These are phyloP conservation scores for Anoplolepis gracilipes DNA, from an alignment of 1,140 invertebrate species.

Conservation along the genomic window DNA sequence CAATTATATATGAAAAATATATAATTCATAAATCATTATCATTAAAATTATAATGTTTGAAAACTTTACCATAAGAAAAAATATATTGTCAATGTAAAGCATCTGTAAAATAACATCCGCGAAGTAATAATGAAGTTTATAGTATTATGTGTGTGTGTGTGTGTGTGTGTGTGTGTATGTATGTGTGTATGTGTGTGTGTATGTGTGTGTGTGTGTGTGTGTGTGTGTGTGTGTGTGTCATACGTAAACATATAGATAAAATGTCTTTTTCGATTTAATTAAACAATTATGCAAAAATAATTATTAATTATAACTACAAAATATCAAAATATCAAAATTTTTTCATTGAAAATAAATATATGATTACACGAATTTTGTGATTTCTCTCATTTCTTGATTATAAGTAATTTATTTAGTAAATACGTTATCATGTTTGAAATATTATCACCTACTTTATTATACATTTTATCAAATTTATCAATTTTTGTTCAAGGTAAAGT, in stretches of 20 bases:
- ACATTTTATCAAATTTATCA: slow-evolving; percentile 31
- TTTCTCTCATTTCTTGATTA: not conserved
- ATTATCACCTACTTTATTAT: slow-evolving; percentile 10
- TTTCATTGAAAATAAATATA: not conserved
- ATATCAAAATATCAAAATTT: not conserved
- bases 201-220: no score
- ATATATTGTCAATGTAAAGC: not conserved
- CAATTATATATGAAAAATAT: not conserved
- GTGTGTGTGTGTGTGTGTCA: no score
- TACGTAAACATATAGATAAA: not conserved
- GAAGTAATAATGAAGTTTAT: no score
- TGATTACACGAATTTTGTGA: not conserved
- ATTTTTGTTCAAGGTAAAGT: slow-evolving; percentile 27
- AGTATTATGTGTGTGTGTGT: no score
- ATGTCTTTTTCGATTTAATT: not conserved
- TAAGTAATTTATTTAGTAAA: not conserved
- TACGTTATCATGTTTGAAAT: not conserved
- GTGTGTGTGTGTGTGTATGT: no score
- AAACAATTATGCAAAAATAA: not conserved
- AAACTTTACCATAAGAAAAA: not conserved
- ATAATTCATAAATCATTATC: not conserved
- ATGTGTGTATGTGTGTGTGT: no score
- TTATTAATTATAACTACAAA: not conserved
- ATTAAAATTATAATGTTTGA: not conserved
- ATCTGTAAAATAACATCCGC: no score